Conservation (phyloP, 2,888 invertebrate genomes). For the Ormyrus labotus region DNA sequence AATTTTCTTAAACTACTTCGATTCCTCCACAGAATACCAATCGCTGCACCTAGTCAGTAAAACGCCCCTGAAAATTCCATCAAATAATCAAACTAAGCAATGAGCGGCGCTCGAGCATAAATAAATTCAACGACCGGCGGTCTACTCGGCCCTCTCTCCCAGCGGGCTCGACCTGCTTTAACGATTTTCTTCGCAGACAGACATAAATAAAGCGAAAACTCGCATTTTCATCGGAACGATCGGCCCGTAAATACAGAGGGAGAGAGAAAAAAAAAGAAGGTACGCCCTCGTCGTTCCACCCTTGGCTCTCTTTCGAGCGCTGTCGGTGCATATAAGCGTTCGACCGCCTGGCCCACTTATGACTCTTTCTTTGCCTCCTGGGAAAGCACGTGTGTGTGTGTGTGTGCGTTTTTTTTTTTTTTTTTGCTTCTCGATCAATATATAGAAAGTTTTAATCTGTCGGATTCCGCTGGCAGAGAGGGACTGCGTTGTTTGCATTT, state of each 20-base stretch:
- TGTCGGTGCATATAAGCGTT: conserved; percentile 42
- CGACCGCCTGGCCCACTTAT: conserved; percentile 72
- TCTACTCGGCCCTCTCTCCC: no score
- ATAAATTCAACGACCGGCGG: no score
- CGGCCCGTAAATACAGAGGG: not conserved
- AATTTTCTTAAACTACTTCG: no score
- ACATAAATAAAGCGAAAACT: not conserved
- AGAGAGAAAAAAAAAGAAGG: not conserved
- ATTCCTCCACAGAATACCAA: no score
- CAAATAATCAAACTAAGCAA: no score
- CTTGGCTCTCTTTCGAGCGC: conserved; percentile 9
- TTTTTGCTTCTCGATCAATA: no score
- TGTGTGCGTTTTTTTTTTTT: no score
- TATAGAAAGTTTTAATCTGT: conserved; percentile 25
- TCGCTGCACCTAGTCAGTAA: no score
- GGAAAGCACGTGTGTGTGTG: conserved; percentile 11
- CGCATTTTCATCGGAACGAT: no score
- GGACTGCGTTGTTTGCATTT: conserved; percentile 33
- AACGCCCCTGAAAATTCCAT: no score
- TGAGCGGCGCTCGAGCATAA: no score
- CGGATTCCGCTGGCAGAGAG: not conserved
- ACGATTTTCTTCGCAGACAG: not conserved
- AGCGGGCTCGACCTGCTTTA: not conserved
- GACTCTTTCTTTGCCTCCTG: conserved; percentile 26
- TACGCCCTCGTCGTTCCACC: conserved; percentile 5